phyloP scores from a whole-genome alignment of 2,797 vertebrate species.

The Cuniculus paca region DNA sequence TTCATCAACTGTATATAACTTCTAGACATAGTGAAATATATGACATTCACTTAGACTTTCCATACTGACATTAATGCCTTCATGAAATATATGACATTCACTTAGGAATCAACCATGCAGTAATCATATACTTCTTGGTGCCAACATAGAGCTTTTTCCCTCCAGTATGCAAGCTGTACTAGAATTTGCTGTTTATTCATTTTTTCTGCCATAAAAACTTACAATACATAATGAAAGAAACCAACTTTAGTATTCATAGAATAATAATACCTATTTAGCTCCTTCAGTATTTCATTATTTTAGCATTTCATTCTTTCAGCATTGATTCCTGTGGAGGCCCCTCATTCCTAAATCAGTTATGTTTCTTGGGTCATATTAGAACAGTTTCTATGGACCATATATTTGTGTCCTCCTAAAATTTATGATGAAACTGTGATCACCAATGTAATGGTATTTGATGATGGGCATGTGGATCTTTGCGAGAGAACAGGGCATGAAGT shows the following conservation, averaged over 20 bases:
- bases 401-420: not conserved
- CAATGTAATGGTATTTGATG: not conserved
- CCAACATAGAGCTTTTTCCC: not conserved
- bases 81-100: not conserved
- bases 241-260: not conserved
- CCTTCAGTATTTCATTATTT: not conserved
- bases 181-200: not conserved
- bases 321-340: not conserved
- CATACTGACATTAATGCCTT: no score
- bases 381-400: not conserved
- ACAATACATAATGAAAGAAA: not conserved
- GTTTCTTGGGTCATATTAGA: not conserved
- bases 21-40: not conserved
- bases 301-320: not conserved
- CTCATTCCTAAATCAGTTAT: no score
- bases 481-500: not conserved
- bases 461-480: not conserved
- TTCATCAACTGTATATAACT: not conserved
- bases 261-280: not conserved
- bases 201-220: not conserved
- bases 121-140: not conserved
- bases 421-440: not conserved
- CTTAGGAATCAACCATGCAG: not conserved
- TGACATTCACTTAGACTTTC: not conserved
- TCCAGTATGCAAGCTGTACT: not conserved